phyloP scores from a whole-genome alignment of 1,140 invertebrate species.

The Mycetomoellerius zeteki region DNA sequence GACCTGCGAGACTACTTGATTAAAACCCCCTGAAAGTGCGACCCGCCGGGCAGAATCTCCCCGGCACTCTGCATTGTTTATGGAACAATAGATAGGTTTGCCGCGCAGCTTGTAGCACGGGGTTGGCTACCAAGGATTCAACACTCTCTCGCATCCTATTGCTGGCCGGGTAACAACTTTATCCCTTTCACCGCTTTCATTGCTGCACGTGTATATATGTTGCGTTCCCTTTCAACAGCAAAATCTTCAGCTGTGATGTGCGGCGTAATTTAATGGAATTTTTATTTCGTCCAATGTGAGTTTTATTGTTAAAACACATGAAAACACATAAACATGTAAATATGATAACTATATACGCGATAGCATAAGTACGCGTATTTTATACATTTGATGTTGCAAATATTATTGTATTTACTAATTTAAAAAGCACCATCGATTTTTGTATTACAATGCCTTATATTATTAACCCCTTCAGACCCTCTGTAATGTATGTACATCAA shows the following conservation, averaged over 20 bases:
- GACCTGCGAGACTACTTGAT: conserved; percentile 78
- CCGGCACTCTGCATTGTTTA: conserved; percentile 74
- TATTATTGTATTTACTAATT: not conserved
- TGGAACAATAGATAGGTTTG: conserved; percentile 77
- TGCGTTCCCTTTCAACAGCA: conserved; percentile 38
- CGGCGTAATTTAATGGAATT: conserved; percentile 42
- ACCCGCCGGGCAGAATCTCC: conserved; percentile 67
- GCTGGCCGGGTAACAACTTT: conserved; percentile 56
- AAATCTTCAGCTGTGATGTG: conserved; percentile 39
- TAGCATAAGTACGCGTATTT: not conserved
- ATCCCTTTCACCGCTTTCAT: conserved; percentile 62
- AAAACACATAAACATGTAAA: conserved; percentile 27
- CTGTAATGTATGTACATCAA: too few relatives aligned
- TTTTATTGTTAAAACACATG: not conserved
- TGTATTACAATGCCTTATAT: not conserved
- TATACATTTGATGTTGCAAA: not conserved
- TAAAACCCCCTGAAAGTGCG: conserved; percentile 73
- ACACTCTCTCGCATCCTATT: conserved; percentile 16
- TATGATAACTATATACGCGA: not conserved
- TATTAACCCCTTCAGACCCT: too few relatives aligned
- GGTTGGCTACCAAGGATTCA: conserved; percentile 66
- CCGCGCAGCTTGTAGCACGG: conserved; percentile 64
- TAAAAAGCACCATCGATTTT: not conserved
- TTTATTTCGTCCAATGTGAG: not conserved
- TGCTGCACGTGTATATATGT: conserved; percentile 13